Evolutionary conservation across 1,140 invertebrate species (phyloP).

Genomic region (Diploscapter pachys): DNA sequence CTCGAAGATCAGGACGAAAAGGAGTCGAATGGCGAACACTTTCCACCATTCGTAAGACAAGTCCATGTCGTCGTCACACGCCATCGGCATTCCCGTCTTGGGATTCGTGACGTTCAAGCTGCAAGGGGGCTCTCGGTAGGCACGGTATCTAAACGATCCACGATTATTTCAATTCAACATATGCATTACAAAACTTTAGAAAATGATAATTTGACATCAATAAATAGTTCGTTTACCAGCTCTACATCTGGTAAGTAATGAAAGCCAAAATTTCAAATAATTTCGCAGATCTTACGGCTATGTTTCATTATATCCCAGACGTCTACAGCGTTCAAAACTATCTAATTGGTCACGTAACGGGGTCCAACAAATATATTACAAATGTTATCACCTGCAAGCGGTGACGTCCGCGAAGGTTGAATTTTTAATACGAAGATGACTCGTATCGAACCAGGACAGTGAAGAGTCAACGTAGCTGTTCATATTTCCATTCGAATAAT

Average conservation of each 20-base stretch:
- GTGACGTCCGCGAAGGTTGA: too few relatives aligned
- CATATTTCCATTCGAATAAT: constrained; percentile 42
- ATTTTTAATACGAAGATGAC: constrained; percentile 9
- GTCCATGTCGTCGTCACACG: constrained; percentile 1
- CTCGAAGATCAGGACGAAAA: constrained; percentile 86
- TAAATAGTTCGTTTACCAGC: too few relatives aligned
- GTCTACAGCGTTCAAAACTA: too few relatives aligned
- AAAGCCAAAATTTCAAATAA: not conserved
- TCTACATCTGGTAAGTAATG: too few relatives aligned
- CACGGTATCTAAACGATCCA: constrained; percentile 69
- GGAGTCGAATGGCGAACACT: constrained; percentile 77
- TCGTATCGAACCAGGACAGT: constrained; percentile 64
- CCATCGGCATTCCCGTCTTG: not conserved
- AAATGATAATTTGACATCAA: too few relatives aligned
- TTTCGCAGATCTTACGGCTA: not conserved
- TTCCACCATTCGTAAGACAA: constrained; percentile 74
- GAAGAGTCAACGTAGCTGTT: constrained; percentile 71
- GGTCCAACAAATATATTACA: too few relatives aligned
- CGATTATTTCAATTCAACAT: too few relatives aligned
- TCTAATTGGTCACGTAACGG: too few relatives aligned
- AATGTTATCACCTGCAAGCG: too few relatives aligned
- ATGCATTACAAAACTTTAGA: too few relatives aligned
- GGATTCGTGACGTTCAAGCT: constrained; percentile 6
- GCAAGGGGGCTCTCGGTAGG: constrained; percentile 77
- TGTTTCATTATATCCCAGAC: too few relatives aligned